Evolutionary conservation across 37 sponge, comb jelly and placozoan genomes (phyloP), one percentile per base, ranked within the genome.

Genomic region (Beroe forskalii): DNA sequence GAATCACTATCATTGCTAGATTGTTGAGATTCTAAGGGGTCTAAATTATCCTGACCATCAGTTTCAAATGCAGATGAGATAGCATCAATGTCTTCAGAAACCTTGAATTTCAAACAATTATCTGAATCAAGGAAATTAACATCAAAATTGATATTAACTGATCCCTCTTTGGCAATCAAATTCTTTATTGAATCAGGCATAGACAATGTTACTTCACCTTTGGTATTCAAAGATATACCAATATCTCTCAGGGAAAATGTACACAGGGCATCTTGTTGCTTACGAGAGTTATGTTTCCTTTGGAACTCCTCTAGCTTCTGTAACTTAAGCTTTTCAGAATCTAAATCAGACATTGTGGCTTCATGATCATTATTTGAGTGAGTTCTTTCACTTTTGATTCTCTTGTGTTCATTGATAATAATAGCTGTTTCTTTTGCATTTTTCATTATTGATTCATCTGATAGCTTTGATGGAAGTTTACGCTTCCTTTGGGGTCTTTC

Each of bases 111-210:
- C 9, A 69, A 36, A 69, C 72, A 69, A 69, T 69, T 69, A 33
- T 69, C 39, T 17, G 27, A 14, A 32, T 69, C 72, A 9, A 69
- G 38, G 17, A 19, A 69, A 35, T 69, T 32, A 33, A 69, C 19
- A 36, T 69, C 72, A 69, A 69, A 69, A 37, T 69, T 69, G 27
- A 69, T 69, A 37, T 69, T 69, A 9, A 69, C 32, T 1, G 72
- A 69, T 14, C 72, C 72, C 28, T 32, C 39, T 19, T 27, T 14
- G 28, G 28, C 32, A 35, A 32, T 37, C 2, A 69, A 17, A 14
- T 69, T 36, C 32, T 69, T 69, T 2, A 69, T 69, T 14, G 28
- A 6, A 69, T 69, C 72, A 35, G 72, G 72, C 72, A 69, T 69
- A 14, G 72, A 69, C 20, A 69, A 37, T 27, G 72, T 69, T 1